phyloP scores from a whole-genome alignment of 2,113 vertebrate species.

The Tyto alba region DNA sequence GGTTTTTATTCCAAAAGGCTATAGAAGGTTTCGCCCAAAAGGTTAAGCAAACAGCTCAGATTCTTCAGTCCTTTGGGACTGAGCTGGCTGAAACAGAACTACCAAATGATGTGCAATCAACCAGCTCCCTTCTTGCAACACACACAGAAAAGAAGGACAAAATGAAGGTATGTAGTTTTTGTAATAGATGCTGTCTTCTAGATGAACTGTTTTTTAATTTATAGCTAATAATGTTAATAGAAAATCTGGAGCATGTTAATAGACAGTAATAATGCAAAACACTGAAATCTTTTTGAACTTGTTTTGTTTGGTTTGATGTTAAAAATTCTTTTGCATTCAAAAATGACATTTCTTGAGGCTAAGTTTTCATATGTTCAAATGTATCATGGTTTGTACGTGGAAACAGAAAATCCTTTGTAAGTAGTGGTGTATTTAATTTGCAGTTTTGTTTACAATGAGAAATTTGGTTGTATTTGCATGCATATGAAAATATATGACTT shows the following conservation, averaged over 20 bases:
- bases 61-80: slow-evolving; percentile 89
- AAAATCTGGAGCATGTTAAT: neutral
- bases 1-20: slow-evolving; percentile 74
- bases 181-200: neutral
- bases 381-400: neutral
- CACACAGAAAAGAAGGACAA: slow-evolving; percentile 86
- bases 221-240: neutral
- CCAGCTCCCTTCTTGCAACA: slow-evolving; percentile 77
- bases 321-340: neutral
- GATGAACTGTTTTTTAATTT: neutral
- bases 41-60: slow-evolving; percentile 95
- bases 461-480: neutral
- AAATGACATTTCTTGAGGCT: neutral
- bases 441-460: slow-evolving; percentile 2
- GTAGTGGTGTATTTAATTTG: neutral
- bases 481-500: neutral
- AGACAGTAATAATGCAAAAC: neutral
- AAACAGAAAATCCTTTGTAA: neutral
- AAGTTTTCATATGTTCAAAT: neutral
- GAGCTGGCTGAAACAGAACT: slow-evolving; percentile 95
- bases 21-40: slow-evolving; percentile 93
- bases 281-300: neutral
- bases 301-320: neutral
- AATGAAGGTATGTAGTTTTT: slow-evolving; percentile 83
- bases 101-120: slow-evolving; percentile 89